Evolutionary conservation across 1,140 invertebrate genomes (phyloP).

Genomic region (Callitettix versicolor): DNA sequence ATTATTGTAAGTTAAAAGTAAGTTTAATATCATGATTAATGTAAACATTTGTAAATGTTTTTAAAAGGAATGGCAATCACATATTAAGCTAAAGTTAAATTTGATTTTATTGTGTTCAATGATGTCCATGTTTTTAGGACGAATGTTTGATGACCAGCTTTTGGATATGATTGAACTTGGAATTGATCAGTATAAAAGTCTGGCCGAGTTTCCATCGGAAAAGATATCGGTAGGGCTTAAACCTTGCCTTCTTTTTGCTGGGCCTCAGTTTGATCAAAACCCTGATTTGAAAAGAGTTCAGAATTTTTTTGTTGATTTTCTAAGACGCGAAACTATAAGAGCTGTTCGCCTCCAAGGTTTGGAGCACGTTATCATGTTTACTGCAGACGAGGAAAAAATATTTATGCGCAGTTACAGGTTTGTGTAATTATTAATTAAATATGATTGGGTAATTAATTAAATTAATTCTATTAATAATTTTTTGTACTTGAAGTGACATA

Average conservation of each 20-base stretch:
- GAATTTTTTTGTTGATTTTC: conserved; percentile 87
- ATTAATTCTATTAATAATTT: no score
- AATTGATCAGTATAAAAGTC: conserved; percentile 66
- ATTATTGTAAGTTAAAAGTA: no score
- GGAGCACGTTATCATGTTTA: conserved; percentile 86
- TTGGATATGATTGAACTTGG: conserved; percentile 96
- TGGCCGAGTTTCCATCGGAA: conserved; percentile 67
- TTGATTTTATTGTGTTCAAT: no score
- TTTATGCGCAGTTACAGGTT: conserved; percentile 76
- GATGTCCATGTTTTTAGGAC: conserved; percentile 42
- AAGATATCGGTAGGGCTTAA: conserved; percentile 77
- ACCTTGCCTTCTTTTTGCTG: conserved; percentile 87
- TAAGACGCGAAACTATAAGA: conserved; percentile 69
- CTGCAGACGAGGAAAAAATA: conserved; percentile 68
- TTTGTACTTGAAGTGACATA: background rate
- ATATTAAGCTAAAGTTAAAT: no score
- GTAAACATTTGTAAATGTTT: no score
- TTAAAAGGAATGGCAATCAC: no score
- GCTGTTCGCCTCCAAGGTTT: conserved; percentile 80
- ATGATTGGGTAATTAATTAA: no score
- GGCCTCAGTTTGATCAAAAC: conserved; percentile 79
- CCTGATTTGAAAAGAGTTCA: conserved; percentile 73
- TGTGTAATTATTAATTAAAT: background rate
- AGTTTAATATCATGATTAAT: no score
- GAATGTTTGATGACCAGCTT: conserved; percentile 80